These are phyloP conservation scores for Tiliqua scincoides DNA, from an alignment of 2,113 vertebrate species.

Conservation along the genomic window DNA sequence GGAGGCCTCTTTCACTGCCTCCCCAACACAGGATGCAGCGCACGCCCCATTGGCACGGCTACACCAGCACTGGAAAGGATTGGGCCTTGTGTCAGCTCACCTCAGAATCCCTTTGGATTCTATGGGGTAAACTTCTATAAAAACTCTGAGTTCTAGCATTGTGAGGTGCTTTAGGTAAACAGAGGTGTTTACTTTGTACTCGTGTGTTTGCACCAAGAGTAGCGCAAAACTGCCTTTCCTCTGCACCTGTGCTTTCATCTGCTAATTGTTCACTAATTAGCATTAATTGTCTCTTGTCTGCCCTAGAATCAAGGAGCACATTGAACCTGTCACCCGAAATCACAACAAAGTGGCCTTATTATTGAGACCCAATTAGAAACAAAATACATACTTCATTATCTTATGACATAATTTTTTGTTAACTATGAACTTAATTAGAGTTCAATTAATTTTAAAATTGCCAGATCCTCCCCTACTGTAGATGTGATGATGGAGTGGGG, in stretches of 20 bases:
- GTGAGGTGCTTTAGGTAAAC: not conserved
- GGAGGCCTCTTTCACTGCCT: too few species aligned
- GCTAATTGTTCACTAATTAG: conserved; percentile 45
- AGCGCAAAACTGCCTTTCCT: not conserved
- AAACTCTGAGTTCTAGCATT: not conserved
- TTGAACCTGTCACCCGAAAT: conserved; percentile 36
- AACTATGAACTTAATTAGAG: conserved; percentile 57
- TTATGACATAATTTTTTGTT: not conserved
- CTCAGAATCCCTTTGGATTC: too few species aligned
- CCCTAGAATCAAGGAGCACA: not conserved
- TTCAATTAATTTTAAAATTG: conserved; percentile 63
- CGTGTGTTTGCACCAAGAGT: not conserved
- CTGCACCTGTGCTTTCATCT: not conserved
- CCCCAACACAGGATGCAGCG: too few species aligned
- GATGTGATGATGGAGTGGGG: not conserved
- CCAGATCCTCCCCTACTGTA: not conserved
- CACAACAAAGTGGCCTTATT: conserved; percentile 55
- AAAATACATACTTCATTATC: conserved; percentile 38
- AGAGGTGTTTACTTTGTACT: not conserved
- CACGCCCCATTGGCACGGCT: too few species aligned
- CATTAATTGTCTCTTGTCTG: conserved; percentile 41
- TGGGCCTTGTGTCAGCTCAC: too few species aligned
- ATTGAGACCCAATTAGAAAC: conserved; percentile 60
- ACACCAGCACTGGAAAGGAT: too few species aligned
- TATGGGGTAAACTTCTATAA: too few species aligned